These are phyloP conservation scores for Diceros bicornis DNA, from an alignment of 2,797 vertebrate species.

Conservation along the genomic window DNA sequence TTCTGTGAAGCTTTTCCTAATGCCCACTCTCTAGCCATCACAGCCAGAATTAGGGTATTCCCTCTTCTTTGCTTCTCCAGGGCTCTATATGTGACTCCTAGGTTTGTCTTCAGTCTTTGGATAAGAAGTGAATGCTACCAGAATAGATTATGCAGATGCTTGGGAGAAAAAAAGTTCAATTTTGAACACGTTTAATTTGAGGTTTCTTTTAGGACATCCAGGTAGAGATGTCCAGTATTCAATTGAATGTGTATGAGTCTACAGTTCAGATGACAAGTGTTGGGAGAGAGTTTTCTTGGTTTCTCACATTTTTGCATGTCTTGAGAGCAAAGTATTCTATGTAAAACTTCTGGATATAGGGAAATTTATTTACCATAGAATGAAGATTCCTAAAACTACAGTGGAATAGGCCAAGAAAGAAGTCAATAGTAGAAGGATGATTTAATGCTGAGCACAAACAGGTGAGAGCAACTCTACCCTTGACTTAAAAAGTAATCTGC, in stretches of 20 bases:
- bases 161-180: not conserved
- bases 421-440: not conserved
- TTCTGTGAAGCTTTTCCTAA: not conserved
- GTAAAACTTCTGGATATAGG: not conserved
- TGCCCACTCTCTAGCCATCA: not conserved
- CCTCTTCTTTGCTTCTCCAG: not conserved
- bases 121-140: not conserved
- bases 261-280: constrained; percentile 24
- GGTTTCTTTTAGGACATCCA: not conserved
- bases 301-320: not conserved
- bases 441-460: constrained; percentile 1
- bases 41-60: not conserved
- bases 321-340: not conserved
- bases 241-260: not conserved
- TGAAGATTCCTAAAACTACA: not conserved
- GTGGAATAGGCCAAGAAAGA: not conserved
- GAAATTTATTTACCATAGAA: not conserved
- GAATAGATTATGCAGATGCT: not conserved
- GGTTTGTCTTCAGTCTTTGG: not conserved
- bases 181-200: not conserved
- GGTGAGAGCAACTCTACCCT: not conserved
- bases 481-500: constrained; percentile 38
- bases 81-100: not conserved
- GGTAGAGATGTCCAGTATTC: not conserved
- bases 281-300: not conserved